Percentiles rank a stretch among this genome's conserved stretches.
Conservation (phyloP, 2,113 vertebrate genomes). For the Suricata suricatta region DNA sequence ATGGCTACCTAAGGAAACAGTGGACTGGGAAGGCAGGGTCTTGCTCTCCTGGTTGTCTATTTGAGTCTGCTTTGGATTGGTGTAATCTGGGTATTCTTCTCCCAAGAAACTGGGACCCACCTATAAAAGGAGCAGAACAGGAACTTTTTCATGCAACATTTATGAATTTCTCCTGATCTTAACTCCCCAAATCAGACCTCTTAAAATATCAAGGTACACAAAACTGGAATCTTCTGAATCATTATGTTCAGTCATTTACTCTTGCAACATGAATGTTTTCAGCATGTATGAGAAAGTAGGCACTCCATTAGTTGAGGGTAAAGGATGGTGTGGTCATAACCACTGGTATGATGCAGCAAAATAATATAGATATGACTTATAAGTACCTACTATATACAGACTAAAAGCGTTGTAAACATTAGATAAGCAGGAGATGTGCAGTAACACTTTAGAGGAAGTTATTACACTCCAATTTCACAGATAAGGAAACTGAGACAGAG, state of each 20-base stretch:
- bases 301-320: not conserved
- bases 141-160: not conserved
- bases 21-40: not conserved
- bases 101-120: not conserved
- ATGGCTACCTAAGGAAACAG: not conserved
- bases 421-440: not conserved
- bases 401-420: not conserved
- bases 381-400: not conserved
- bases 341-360: not conserved
- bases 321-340: not conserved
- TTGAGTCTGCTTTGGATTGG: not conserved
- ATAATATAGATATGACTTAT: not conserved
- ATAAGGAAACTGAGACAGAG: not conserved
- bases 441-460: not conserved
- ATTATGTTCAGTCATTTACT: not conserved
- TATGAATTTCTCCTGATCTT: not conserved
- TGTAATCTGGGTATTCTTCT: not conserved
- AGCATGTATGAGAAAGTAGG: not conserved
- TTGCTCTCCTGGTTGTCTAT: not conserved
- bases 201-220: not conserved
- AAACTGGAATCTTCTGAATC: not conserved
- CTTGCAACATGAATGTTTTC: not conserved
- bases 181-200: not conserved
- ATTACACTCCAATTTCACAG: not conserved
- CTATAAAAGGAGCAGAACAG: not conserved